Evolutionary conservation across 2,888 invertebrate species (phyloP).

Genomic region (Spisula subtruncata): DNA sequence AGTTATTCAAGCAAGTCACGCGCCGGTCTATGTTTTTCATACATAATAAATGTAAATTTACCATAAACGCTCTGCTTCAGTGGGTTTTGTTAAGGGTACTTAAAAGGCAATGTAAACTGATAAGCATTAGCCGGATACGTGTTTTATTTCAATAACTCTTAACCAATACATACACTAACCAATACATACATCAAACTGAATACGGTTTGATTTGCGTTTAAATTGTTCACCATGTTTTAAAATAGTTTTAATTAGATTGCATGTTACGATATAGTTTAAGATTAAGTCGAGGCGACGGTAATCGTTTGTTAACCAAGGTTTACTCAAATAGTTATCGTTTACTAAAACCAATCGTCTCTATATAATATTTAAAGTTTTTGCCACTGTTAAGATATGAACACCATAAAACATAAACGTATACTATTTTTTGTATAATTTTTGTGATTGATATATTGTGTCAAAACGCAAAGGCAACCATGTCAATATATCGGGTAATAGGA

Average conservation of each 20-base stretch:
- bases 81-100: conserved; percentile 25
- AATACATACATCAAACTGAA: too few species aligned
- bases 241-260: not conserved
- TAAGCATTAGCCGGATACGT: not conserved
- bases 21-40: not conserved
- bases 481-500: too few species aligned
- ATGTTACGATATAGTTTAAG: not conserved
- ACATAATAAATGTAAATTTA: conserved; percentile 34
- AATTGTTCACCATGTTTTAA: not conserved
- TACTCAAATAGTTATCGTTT: too few species aligned
- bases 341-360: too few species aligned
- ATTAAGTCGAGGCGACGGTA: not conserved
- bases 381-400: too few species aligned
- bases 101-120: conserved; percentile 43
- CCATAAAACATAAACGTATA: too few species aligned
- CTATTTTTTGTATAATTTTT: too few species aligned
- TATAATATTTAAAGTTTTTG: too few species aligned
- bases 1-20: not conserved
- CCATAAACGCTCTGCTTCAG: conserved; percentile 23
- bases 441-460: too few species aligned
- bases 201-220: not conserved
- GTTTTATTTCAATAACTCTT: not conserved
- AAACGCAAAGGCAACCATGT: too few species aligned
- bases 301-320: too few species aligned
- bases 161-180: too few species aligned